A percentile compares a stretch with the other conserved stretches of the same genome.
These are phyloP conservation scores for Amphiprion percula DNA, from an alignment of 2,113 vertebrate genomes.

Conservation along the genomic window DNA sequence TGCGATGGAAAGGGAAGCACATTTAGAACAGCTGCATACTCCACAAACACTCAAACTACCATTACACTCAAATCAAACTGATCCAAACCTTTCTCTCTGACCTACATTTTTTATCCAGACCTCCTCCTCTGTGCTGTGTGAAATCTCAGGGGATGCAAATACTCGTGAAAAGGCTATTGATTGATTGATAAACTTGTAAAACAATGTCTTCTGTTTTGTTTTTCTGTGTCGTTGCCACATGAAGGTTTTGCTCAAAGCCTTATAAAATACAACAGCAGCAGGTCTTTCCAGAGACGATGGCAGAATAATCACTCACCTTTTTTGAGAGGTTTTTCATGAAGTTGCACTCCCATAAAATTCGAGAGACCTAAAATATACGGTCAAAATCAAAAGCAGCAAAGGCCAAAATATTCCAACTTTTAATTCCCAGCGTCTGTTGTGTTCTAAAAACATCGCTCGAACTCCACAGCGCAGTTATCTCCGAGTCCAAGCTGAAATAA, in stretches of 20 bases:
- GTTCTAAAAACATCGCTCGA: background rate
- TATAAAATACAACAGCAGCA: background rate
- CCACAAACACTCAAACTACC: background rate
- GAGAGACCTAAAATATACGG: background rate
- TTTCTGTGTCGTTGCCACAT: background rate
- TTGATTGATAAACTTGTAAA: conserved; percentile 5
- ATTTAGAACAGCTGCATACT: background rate
- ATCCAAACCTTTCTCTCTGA: conserved; percentile 18
- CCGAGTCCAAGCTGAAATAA: conserved; percentile 2
- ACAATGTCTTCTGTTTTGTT: background rate
- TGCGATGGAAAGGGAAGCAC: background rate
- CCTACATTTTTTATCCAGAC: conserved; percentile 5
- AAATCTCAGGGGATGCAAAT: background rate
- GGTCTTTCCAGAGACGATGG: too few species aligned
- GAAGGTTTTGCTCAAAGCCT: background rate
- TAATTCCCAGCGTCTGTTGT: background rate
- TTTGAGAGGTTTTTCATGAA: background rate
- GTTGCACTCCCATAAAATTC: conserved; percentile 5
- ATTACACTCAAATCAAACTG: too few species aligned
- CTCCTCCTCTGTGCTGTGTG: conserved; percentile 1
- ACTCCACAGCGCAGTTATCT: background rate
- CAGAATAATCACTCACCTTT: background rate
- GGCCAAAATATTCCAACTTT: conserved; percentile 26
- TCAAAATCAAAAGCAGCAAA: conserved; percentile 30
- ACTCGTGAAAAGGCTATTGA: background rate